Conservation (phyloP, 2,113 vertebrate species). For the Lepus europaeus region DNA sequence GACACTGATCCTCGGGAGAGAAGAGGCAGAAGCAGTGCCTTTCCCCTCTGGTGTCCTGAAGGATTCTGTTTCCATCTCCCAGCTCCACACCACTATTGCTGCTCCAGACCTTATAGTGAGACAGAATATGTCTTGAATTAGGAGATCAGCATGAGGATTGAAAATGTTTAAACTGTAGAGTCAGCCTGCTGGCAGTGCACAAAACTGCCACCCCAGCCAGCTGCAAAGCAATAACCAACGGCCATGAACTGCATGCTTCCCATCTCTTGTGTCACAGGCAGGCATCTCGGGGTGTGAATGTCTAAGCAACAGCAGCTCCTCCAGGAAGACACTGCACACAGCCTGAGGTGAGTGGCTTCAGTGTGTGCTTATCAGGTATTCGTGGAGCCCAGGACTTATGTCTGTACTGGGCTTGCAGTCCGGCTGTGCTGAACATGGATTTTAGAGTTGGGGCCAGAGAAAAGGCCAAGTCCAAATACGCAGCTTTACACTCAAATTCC, state of each 20-base stretch:
- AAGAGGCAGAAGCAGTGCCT: neutral
- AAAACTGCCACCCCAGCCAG: neutral
- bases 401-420: neutral
- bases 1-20: neutral
- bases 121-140: neutral
- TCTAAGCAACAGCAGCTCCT: neutral
- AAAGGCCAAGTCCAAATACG: neutral
- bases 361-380: neutral
- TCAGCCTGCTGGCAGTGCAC: neutral
- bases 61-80: neutral
- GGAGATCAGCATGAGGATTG: neutral
- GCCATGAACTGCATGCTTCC: neutral
- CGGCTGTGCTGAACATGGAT: neutral
- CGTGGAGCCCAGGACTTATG: neutral
- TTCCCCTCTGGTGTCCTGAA: neutral
- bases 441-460: neutral
- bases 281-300: neutral
- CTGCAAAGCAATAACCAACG: neutral
- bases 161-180: neutral
- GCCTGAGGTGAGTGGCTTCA: neutral
- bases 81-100: neutral
- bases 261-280: neutral
- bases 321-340: neutral
- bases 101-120: neutral
- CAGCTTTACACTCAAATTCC: neutral